Conservation (phyloP, 2,888 invertebrate species). For the Pseudanteris insignis region DNA sequence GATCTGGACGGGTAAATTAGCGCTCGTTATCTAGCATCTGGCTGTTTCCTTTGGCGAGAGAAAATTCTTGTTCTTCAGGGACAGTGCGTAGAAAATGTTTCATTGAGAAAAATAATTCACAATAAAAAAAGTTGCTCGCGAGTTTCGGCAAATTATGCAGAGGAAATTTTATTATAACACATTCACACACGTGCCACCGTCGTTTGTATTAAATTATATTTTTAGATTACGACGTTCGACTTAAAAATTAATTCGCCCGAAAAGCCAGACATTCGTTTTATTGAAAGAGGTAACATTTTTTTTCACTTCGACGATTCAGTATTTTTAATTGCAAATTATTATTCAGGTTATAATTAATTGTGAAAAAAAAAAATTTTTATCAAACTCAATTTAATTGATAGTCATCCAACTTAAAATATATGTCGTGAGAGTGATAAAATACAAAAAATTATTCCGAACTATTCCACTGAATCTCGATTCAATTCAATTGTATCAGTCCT, state of each 20-base stretch:
- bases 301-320: too few relatives aligned
- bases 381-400: too few relatives aligned
- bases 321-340: too few relatives aligned
- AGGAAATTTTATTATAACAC: conserved; percentile 9
- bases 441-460: too few relatives aligned
- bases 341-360: too few relatives aligned
- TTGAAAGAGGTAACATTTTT: too few relatives aligned
- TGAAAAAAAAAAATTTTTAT: too few relatives aligned
- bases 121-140: neutral
- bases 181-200: neutral
- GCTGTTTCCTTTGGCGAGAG: conserved; percentile 8
- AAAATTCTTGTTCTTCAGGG: conserved; percentile 8
- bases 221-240: conserved; percentile 12
- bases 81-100: conserved; percentile 10
- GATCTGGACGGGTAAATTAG: conserved; percentile 27
- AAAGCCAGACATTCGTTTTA: too few relatives aligned
- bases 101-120: neutral
- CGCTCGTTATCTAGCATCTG: conserved; percentile 11
- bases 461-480: neutral
- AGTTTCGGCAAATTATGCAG: conserved; percentile 10
- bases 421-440: neutral
- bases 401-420: too few relatives aligned
- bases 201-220: conserved; percentile 21
- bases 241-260: conserved; percentile 8
- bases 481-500: neutral